Evolutionary conservation across 2,888 invertebrate species (phyloP).

Genomic region (Congeria kusceri): DNA sequence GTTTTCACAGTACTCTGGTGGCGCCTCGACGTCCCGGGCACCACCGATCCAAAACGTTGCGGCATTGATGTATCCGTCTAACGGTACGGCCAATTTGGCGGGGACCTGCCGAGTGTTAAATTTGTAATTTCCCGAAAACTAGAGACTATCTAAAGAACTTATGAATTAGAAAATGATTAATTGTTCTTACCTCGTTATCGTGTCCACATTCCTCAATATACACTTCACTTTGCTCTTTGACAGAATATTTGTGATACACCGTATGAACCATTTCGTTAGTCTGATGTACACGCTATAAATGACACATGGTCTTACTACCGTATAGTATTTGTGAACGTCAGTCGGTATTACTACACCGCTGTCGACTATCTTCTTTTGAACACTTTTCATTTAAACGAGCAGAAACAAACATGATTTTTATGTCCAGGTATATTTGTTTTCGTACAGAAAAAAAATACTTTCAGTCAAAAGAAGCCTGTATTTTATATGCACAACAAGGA

Average conservation of each 20-base stretch:
- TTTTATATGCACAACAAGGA: no score
- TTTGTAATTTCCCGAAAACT: slow-evolving; percentile 45
- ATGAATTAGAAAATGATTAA: slow-evolving; percentile 30
- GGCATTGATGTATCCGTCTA: background rate
- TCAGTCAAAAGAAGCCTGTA: no score
- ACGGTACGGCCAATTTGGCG: slow-evolving; percentile 33
- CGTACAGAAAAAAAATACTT: no score
- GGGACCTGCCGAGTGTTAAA: slow-evolving; percentile 57
- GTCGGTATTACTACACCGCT: no score
- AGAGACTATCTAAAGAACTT: slow-evolving; percentile 13
- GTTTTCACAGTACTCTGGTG: slow-evolving; percentile 32
- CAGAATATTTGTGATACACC: slow-evolving; percentile 13
- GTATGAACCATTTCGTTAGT: slow-evolving; percentile 10
- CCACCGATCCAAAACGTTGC: slow-evolving; percentile 20
- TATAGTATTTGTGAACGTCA: no score
- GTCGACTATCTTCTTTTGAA: no score
- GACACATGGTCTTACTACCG: slow-evolving; percentile 15
- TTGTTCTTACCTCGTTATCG: slow-evolving; percentile 34
- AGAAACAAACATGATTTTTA: no score
- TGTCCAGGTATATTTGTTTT: no score
- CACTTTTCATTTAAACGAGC: no score
- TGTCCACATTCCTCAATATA: slow-evolving; percentile 14
- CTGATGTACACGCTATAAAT: slow-evolving; percentile 28
- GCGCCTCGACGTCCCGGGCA: slow-evolving; percentile 19
- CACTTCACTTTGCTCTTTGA: slow-evolving; percentile 22